These are phyloP conservation scores for Peromyscus maniculatus DNA, from an alignment of 2,113 vertebrate species.

Conservation along the genomic window DNA sequence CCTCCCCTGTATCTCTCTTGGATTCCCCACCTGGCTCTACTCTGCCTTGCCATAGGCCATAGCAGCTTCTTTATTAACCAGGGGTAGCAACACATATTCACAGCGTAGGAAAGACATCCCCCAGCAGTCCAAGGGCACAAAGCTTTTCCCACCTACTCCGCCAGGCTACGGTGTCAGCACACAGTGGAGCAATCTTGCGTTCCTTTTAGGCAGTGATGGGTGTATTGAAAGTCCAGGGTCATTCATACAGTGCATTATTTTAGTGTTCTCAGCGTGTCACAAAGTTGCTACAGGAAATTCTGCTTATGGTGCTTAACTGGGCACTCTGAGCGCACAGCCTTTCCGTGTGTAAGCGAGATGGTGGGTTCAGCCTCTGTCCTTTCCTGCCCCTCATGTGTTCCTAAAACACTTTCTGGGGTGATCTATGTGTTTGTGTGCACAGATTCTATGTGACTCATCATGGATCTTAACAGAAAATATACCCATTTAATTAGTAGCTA, in stretches of 20 bases:
- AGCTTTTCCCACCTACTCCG: not conserved
- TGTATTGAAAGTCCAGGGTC: not conserved
- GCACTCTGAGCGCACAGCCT: not conserved
- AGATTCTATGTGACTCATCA: not conserved
- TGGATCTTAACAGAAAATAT: slow-evolving; percentile 17
- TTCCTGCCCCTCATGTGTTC: not conserved
- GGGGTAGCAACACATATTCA: too few species aligned
- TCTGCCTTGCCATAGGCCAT: too few species aligned
- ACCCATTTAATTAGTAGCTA: not conserved
- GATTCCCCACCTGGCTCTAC: not conserved
- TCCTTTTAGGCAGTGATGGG: not conserved
- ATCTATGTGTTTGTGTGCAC: not conserved
- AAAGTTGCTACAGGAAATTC: not conserved
- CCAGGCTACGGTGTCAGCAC: not conserved
- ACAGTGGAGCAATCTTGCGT: not conserved
- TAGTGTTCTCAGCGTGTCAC: not conserved
- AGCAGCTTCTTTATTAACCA: too few species aligned
- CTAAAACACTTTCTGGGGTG: not conserved
- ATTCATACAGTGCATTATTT: not conserved
- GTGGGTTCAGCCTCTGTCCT: not conserved
- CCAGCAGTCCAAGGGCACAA: not conserved
- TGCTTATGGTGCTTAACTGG: not conserved
- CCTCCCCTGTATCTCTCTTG: not conserved
- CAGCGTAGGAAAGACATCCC: too few species aligned
- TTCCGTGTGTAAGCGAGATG: not conserved